Evolutionary conservation across 2,797 vertebrate genomes (phyloP), one percentile per base, ranked within the genome.

Genomic region (Potorous gilbertii): DNA sequence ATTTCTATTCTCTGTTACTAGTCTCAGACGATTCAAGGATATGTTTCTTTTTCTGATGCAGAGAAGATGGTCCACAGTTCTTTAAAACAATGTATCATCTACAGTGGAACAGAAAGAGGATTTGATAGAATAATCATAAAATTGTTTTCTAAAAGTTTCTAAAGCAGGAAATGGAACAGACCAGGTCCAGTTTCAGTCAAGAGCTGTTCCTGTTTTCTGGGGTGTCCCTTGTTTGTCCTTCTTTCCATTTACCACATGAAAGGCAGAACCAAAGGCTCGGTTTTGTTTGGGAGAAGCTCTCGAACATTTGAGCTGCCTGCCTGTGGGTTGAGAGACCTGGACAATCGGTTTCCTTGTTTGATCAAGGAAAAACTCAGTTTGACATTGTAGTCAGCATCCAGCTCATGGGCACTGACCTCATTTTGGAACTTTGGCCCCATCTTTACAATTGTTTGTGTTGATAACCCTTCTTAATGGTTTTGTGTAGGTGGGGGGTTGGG

Each of bases 391-490:
- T 57, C 55, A 12, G 27, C 3, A 31, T 89, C 56, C 59, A 66
- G 21, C 6, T 59, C 87, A 89, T 54, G 57, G 54, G 34, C 31
- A 40, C 11, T 93, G 89, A 93, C 8, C n/a, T 9, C 52, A 24
- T 95, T 62, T 81, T 62, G 90, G 54, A 55, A n/a, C 54, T 89
- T 4, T 5, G 56, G 50, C 90, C 27, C 50, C 28, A 52, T 34
- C 21, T 54, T 74, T 91, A 55, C 1, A 4, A 18, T 57, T 24
- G 5, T 92, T 93, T 46, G 59, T 56, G n/a, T 52, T 29, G 34
- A 81, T 81, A 57, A 91, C 24, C 28, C 90, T 92, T 90, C 40
- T 92, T 5, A 5, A 62, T 89, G 54, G 50, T 92, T 94, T 92
- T 96, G 91, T 92, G 94, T 28, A 90, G 4, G 14, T 50, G 14